phyloP scores from a whole-genome alignment of 2,113 vertebrate genomes.

The Passer montanus region DNA sequence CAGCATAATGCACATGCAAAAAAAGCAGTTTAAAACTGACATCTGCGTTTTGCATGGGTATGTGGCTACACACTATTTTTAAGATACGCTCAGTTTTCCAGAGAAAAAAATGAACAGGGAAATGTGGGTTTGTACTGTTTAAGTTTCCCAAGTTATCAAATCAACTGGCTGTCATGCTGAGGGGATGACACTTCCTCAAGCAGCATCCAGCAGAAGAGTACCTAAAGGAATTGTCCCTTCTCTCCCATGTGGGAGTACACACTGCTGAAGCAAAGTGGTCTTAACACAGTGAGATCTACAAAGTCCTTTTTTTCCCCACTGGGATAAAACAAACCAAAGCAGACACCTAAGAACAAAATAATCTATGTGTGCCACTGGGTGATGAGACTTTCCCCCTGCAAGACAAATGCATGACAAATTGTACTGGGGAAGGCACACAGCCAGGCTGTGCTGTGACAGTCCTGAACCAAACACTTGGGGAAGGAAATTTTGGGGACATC shows the following conservation, averaged over 20 bases:
- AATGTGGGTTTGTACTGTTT: neutral
- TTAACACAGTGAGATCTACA: neutral
- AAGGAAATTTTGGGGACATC: neutral
- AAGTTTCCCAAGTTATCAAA: neutral
- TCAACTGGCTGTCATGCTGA: neutral
- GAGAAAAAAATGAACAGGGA: neutral
- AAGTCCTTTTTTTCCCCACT: neutral
- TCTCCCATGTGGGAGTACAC: fast-evolving
- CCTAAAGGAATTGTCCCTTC: neutral
- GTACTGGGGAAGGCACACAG: neutral
- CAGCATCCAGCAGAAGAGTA: neutral
- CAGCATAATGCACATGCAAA: neutral
- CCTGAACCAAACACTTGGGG: neutral
- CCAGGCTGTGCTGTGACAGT: neutral
- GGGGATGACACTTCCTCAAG: neutral
- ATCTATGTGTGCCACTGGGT: neutral
- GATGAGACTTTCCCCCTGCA: neutral
- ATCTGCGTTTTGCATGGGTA: neutral
- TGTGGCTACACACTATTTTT: neutral
- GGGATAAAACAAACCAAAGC: neutral
- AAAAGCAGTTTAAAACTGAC: neutral
- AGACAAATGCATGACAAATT: neutral
- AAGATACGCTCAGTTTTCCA: neutral
- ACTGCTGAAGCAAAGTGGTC: neutral
- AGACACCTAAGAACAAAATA: neutral